Conservation (phyloP, 2,113 vertebrate species). For the Vombatus ursinus region DNA sequence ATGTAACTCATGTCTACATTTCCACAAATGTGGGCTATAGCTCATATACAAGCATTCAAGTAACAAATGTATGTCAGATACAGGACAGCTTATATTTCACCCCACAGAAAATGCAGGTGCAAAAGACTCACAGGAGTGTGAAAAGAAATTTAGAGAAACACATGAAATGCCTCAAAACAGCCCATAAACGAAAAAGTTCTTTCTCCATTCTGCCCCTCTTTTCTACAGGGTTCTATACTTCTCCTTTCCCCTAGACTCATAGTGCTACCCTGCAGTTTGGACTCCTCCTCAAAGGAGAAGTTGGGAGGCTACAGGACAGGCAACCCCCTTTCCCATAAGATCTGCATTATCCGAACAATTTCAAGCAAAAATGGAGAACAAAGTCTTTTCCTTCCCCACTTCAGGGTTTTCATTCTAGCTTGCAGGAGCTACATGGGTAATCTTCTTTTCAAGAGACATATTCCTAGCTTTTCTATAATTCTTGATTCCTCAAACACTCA, state of each 20-base stretch:
- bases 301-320: not conserved
- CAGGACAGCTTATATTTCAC: not conserved
- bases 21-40: not conserved
- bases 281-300: not conserved
- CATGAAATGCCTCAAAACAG: not conserved
- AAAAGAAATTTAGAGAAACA: not conserved
- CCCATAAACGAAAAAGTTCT: not conserved
- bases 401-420: not conserved
- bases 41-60: not conserved
- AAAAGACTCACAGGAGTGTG: not conserved
- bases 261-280: not conserved
- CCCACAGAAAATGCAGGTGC: not conserved
- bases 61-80: not conserved
- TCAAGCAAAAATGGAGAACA: not conserved
- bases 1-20: not conserved
- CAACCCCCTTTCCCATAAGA: not conserved
- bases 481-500: not conserved
- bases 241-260: not conserved
- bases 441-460: not conserved
- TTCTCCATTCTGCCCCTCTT: not conserved
- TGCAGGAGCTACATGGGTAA: not conserved
- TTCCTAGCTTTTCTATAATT: not conserved
- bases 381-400: not conserved
- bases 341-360: not conserved
- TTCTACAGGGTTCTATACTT: not conserved